Base-by-base conservation (phyloP, 2,113 vertebrate species). In the Chauna torquata region DNA sequence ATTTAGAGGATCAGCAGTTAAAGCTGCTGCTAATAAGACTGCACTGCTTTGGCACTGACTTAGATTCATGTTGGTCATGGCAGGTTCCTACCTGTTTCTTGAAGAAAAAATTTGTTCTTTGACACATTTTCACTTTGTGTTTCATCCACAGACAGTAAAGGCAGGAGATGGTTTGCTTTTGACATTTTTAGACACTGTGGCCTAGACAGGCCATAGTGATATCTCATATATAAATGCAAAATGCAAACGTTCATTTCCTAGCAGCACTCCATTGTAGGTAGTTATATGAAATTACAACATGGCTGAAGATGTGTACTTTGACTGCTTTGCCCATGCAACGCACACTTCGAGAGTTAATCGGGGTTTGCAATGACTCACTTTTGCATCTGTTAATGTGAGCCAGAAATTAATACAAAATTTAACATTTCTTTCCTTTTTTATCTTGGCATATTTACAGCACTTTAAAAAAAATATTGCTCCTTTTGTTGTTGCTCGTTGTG, bases 341-440 rank as follows among this genome's bases (percentile, higher is more conserved):
- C 62, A 80, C 85, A 49, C 45, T 72, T 66, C 47, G 76, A 24
- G 42, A 92, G 47, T 80, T 96, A 30, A 40, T 82, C 1, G 5
- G 18, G 20, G 62, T 52, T 88, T 87, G 57, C 44, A 85, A 47
- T 86, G 65, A 74, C 52, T 94, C 82, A 16, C n/a, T 95, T 93
- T 80, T 83, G 25, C 72, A 62, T 88, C 42, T 87, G 2, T 78
- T 86, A 86, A 25, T 52, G 55, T 34, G 40, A 83, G 59, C 59
- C 87, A 93, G 28, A 86, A 84, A 92, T 68, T 82, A 34, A 28
- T 52, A 82, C 28, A 12, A 68, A 61, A 18, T 70, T 69, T 71
- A 72, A 90, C 68, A 44, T 65, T 96, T 88, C n/a, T 69, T 88
- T 95, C 89, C 49, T 54, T 82, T 96, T 96, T 82, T 80, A 49